Evolutionary conservation across 2,888 invertebrate species (phyloP), one percentile per base, ranked within the genome.

Genomic region (Protonemura montana): DNA sequence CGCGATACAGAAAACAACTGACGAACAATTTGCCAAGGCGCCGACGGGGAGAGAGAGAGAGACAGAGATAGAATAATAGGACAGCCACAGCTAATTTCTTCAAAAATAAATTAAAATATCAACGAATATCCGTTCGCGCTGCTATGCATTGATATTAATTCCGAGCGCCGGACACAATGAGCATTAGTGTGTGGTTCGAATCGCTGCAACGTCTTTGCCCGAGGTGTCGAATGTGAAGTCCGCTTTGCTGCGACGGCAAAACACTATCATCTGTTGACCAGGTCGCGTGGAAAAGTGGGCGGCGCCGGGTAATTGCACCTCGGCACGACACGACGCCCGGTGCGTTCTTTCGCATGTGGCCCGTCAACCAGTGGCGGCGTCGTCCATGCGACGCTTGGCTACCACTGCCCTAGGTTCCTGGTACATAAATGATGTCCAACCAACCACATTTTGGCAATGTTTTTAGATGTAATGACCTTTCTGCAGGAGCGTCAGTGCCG

Each of bases 261-360:
- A 21, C 21, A 59, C 59, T 59, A 59, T 59, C 59, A 59, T 59
- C 59, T 59, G 59, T 59, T 59, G 59, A 59, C 78, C 28, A n/a
- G 28, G 81, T 81, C 81, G 81, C n/a, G 81, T 81, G 81, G 81
- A 29, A 30, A n/a, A 81, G 81, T 5, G n/a, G 81, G 81, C 29
- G 81, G 28, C 81, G 29, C 30, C 81, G 5, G 10, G 81, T 81
- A 81, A 81, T 81, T 81, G 81, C 81, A 28, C 5, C 30, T 30
- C 81, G 26, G 13, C 81, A 81, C 81, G 81, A 81, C 81, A 81
- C 30, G 26, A 81, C 78, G 26, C 78, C 3, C 78, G n/a, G n/a
- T 10, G 35, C 35, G 35, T 35, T 35, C 35, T 35, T 6, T 3
- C 21, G 7, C 29, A 29, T 29, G n/a, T 30, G 81, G n/a, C 30